Conservation (phyloP, 2,888 invertebrate genomes). For the Eupithecia insigniata region DNA sequence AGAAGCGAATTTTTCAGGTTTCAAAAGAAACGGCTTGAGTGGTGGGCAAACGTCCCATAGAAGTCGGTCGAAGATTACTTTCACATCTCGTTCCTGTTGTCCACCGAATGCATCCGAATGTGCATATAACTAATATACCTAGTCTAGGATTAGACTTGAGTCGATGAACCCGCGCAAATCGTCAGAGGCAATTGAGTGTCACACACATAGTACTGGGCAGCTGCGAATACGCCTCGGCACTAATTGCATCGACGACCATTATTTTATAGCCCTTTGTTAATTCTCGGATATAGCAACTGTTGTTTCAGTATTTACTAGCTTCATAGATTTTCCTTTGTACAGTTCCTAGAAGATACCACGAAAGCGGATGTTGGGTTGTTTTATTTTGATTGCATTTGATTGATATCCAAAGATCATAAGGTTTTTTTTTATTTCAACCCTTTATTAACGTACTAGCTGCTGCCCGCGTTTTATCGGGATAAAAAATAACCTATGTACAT, state of each 20-base stretch:
- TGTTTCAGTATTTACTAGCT: not conserved
- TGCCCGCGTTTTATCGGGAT: too few species aligned
- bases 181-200: slow-evolving; percentile 71
- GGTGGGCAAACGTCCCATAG: not conserved
- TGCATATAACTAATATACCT: not conserved
- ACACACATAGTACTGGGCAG: slow-evolving; percentile 52
- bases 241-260: slow-evolving; percentile 68
- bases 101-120: not conserved
- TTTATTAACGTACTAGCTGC: too few species aligned
- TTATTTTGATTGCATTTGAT: not conserved
- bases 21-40: too few species aligned
- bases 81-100: not conserved
- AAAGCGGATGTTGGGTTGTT: not conserved
- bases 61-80: not conserved
- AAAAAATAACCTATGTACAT: too few species aligned
- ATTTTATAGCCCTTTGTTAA: slow-evolving; percentile 63
- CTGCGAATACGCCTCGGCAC: slow-evolving; percentile 59
- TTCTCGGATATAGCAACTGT: slow-evolving; percentile 22
- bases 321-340: not conserved
- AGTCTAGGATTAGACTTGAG: slow-evolving; percentile 38
- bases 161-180: slow-evolving; percentile 74
- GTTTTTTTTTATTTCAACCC: not conserved
- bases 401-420: not conserved
- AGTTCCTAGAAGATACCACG: not conserved
- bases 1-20: too few species aligned